Evolutionary conservation across 1,140 invertebrate species (phyloP), one percentile per base, ranked within the genome.

Genomic region (Drosophila tani): DNA sequence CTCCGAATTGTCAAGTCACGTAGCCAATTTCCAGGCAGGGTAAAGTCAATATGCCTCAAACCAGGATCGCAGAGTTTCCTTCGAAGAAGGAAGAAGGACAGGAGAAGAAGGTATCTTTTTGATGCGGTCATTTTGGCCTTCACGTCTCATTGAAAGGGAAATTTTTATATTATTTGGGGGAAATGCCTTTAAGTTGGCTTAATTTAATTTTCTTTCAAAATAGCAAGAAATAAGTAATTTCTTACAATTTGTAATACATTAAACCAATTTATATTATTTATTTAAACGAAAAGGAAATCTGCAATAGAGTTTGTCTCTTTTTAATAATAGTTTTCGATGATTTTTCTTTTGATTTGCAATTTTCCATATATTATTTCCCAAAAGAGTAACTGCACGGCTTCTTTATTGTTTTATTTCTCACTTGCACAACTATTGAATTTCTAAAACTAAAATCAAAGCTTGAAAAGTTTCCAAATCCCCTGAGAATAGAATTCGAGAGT

Each of bases 1-100:
- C 85, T 74, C 66, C 70, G 74, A 73, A 81, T 84, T 90, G 84
- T 88, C 85, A 90, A 88, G 84, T 88, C 84, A 88, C 84, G 84
- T 88, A 85, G 77, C 85, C 85, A 90, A 88, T 90, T 88, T 88
- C 63, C 79, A 81, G 82, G 65, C 71, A 41, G 56, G 59, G 63
- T 70, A 83, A 87, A 87, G 84, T 87, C 84, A 87, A 87, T 87
- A 87, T 82, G 82, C 77, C 79, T 77, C 65, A 78, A 69, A 56
- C 70, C 66, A 74, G 55, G 68, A 74, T 38, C 59, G 51, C 38
- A 41, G 35, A 50, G 53, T 55, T 55, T 38, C 19, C 41, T 59
- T 71, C 17, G 41, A 59, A 43, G 27, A 38, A 53, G 21, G 47
- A 38, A n/a, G n/a, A 47, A 59, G 51, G 51, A 21, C 32, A 55